Base-by-base conservation (phyloP, 2,113 vertebrate species). In the Suricata suricatta region DNA sequence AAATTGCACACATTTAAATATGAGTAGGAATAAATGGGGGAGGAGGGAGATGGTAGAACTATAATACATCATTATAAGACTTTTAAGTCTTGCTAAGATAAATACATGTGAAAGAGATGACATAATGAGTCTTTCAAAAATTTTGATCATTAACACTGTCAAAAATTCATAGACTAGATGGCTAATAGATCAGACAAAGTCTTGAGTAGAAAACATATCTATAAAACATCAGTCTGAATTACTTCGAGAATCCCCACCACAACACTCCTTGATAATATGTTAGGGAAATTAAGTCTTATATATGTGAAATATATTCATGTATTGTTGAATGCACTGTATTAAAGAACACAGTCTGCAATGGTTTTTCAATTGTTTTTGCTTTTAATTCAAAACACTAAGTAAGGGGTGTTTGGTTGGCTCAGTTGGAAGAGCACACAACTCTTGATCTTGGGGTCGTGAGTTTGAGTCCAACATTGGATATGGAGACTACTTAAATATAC, bases 1-100 rank as follows among this genome's bases (percentile, higher is more conserved):
- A 97, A 98, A 97, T 69, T 85, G 16, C 95, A 94, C 52, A 90
- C 80, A 47, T 93, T 97, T 96, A 94, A 96, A 90, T 90, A 57
- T n/a, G 35, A 76, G 71, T 71, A 81, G n/a, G 85, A 69, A 95
- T 90, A 87, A 97, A 95, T 71, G 25, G 23, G 54, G 44, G 35
- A 84, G 63, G 72, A 47, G 44, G 44, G 33, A 93, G 63, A 69
- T 41, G 41, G 74, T 76, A 50, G 69, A 47, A 96, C 88, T 88
- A 84, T 92, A 94, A 97, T 57, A 19, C 2, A 71, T 33, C 64
- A 93, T 64, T 95, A 82, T 66, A 80, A 93, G 50, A 77, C 64
- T 83, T 96, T 50, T 79, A 84, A 81, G 31, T 47, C 35, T 57
- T 4, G 1, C 66, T 89, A 90, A 80, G 41, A 29, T 76, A 91